These are phyloP conservation scores for Verasper variegatus DNA, from an alignment of 2,113 vertebrate species.

Conservation along the genomic window DNA sequence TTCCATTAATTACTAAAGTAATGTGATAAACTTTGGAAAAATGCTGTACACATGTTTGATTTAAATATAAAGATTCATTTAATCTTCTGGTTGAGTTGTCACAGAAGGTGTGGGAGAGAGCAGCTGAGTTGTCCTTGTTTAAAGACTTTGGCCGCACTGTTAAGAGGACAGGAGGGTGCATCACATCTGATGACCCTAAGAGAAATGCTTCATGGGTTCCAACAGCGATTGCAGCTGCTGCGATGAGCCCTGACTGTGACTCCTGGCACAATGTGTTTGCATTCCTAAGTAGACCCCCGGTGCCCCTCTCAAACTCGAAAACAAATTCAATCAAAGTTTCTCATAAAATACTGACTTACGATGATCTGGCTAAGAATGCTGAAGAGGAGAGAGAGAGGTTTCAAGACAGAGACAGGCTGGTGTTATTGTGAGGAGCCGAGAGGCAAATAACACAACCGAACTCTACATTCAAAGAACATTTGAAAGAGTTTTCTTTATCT, in stretches of 20 bases:
- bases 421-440: too few relatives aligned
- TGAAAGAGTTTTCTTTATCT: too few relatives aligned
- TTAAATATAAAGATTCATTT: background rate
- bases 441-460: too few relatives aligned
- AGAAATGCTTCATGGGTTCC: background rate
- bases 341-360: background rate
- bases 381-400: background rate
- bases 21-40: background rate
- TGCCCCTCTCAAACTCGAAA: background rate
- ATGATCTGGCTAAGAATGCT: background rate
- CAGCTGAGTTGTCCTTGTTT: background rate
- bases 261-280: background rate
- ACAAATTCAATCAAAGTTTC: background rate
- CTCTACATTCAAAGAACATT: too few relatives aligned
- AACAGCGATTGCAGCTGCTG: background rate
- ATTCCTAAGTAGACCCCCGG: background rate
- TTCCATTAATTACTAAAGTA: too few relatives aligned
- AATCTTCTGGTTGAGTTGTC: background rate
- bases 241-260: background rate
- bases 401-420: background rate
- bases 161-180: background rate
- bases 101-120: background rate
- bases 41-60: background rate
- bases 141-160: background rate
- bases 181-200: background rate